Evolutionary conservation across 2,113 vertebrate genomes (phyloP), one percentile per base, ranked within the genome.

Genomic region (Oryzias melastigma): DNA sequence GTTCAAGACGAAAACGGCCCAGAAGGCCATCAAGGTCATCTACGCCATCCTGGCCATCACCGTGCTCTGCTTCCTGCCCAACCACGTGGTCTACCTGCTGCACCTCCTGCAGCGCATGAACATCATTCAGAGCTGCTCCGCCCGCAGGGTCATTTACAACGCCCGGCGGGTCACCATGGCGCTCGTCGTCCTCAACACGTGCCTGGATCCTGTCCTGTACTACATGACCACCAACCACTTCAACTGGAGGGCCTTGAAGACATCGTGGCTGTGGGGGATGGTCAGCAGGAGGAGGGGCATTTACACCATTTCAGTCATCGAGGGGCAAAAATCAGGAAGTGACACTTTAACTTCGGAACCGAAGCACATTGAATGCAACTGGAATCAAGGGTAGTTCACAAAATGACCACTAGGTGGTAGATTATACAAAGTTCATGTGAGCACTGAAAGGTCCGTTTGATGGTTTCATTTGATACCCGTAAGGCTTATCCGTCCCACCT

Each of bases 201-300:
- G 92, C 73, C 81, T 95, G n/a, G 93, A 94, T 81, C 95, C 95
- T 0, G 1, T 96, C 51, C 62, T 96, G 1, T 95, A 92, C 74
- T 92, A 82, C n/a, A 77, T 91, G 78, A 89, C 86, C 71, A 90
- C 86, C 16, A 87, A 74, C 55, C 74, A 89, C 88, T 90, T 71
- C 75, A 72, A 10, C 0, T 91, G 91, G 84, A 72, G 1, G 55
- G 41, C 18, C 12, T 42, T 73, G 2, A 85, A 66, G 68, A 48
- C 16, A 25, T 59, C 25, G 14, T 68, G 35, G 56, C 41, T 83
- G 56, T 68, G 79, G 58, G 53, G 62, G 3, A 14, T n/a, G 4
- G 10, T 78, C 0, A 57, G 19, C 65, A 83, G 72, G 67, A 52
- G 58, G 0, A 62, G 64, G 1, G 58, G n/a, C 0, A 73, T 93